These are phyloP conservation scores for Cardiocondyla obscurior DNA, from an alignment of 1,140 invertebrate genomes.

Conservation along the genomic window DNA sequence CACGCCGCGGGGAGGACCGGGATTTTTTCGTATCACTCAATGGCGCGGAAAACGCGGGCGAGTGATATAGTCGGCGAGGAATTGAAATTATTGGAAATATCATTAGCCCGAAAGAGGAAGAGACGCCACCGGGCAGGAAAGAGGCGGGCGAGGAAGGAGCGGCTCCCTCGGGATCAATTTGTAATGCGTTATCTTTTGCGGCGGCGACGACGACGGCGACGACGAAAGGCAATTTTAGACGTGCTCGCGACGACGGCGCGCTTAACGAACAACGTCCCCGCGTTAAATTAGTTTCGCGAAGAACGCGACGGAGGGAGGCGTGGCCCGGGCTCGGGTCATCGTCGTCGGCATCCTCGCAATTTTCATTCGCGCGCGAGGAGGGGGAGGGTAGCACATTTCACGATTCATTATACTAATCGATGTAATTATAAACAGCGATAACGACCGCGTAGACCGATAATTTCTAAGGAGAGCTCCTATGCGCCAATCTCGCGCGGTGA, in stretches of 20 bases:
- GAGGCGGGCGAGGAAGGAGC: neutral
- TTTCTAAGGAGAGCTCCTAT: slow-evolving; percentile 17
- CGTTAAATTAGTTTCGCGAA: slow-evolving; percentile 50
- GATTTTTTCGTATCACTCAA: slow-evolving; percentile 65
- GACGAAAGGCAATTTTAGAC: slow-evolving; percentile 43
- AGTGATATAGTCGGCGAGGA: slow-evolving; percentile 57
- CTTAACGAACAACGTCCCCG: slow-evolving; percentile 60
- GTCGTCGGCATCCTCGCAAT: slow-evolving; percentile 42
- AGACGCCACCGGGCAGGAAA: neutral
- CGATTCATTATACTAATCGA: slow-evolving; percentile 57
- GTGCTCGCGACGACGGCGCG: slow-evolving; percentile 3
- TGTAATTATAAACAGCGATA: slow-evolving; percentile 55
- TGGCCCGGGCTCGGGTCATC: slow-evolving; percentile 16
- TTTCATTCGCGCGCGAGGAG: slow-evolving; percentile 31
- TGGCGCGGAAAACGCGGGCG: slow-evolving; percentile 53
- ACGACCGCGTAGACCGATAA: slow-evolving; percentile 40
- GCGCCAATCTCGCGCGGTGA: slow-evolving; percentile 48
- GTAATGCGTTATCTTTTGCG: slow-evolving; percentile 56
- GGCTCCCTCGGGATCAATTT: slow-evolving; percentile 42
- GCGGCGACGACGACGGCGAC: neutral
- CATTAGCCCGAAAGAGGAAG: slow-evolving; percentile 37
- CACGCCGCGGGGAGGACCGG: slow-evolving; percentile 22
- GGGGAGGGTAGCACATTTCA: slow-evolving; percentile 28
- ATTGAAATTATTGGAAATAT: slow-evolving; percentile 59
- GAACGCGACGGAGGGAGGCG: neutral